phyloP scores from a whole-genome alignment of 2,888 invertebrate genomes.

The Phyllotreta striolata region DNA sequence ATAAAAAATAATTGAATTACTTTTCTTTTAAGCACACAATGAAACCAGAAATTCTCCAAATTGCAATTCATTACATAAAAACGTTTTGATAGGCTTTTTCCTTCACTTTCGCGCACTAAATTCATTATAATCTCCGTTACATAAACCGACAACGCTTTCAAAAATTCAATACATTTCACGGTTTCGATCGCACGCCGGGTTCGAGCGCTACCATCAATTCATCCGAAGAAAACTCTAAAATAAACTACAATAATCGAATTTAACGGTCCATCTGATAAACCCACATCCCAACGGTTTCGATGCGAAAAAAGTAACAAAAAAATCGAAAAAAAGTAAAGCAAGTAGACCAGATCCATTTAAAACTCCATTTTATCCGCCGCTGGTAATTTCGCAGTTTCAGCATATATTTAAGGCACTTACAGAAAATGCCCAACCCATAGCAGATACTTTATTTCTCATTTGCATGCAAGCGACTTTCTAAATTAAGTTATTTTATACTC shows the following conservation, averaged over 20 bases:
- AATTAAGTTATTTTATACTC: no score
- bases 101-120: no score
- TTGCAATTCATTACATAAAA: no score
- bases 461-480: no score
- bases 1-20: conserved; percentile 1
- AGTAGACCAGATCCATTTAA: conserved; percentile 6
- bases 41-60: background rate
- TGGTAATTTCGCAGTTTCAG: background rate
- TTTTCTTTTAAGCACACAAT: background rate
- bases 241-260: conserved; percentile 19
- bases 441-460: no score
- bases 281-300: conserved; percentile 14
- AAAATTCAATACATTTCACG: background rate
- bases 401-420: background rate
- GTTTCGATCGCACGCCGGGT: no score
- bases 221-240: conserved; percentile 13
- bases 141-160: no score
- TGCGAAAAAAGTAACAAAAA: conserved; percentile 3
- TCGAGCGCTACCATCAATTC: no score
- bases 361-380: background rate
- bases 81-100: no score
- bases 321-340: background rate
- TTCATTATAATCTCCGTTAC: no score
- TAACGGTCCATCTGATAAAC: conserved; percentile 22
- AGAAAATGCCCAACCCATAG: no score